These are phyloP conservation scores for Prolemur simus DNA, from an alignment of 2,113 vertebrate species.

Conservation along the genomic window DNA sequence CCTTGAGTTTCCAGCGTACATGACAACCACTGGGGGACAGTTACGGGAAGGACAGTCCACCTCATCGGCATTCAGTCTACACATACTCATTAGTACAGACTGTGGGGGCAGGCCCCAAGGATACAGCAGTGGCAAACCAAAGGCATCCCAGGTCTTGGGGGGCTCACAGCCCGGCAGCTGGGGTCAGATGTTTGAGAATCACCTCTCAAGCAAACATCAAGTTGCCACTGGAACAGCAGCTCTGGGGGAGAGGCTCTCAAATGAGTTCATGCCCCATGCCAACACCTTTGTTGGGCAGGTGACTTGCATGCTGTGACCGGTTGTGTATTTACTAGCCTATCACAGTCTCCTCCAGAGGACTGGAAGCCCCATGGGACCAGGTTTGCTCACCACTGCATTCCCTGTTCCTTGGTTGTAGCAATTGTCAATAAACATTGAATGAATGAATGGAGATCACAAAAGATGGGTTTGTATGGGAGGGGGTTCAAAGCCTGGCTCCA, in stretches of 20 bases:
- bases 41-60: background rate
- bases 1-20: background rate
- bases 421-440: slow-evolving; percentile 11
- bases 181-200: background rate
- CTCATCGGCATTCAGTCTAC: background rate
- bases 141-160: background rate
- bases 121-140: background rate
- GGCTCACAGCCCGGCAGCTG: background rate
- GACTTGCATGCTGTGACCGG: background rate
- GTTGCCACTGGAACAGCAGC: background rate
- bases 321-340: background rate
- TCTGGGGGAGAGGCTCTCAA: background rate
- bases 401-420: background rate
- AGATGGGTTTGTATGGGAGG: background rate
- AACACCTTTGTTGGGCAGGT: background rate
- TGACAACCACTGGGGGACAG: background rate
- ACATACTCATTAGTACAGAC: background rate
- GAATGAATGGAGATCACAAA: background rate
- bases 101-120: background rate
- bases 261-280: background rate
- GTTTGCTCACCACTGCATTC: background rate
- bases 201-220: background rate
- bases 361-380: background rate
- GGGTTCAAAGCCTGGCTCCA: background rate
- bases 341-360: background rate